phyloP scores from a whole-genome alignment of 2,888 invertebrate genomes.

The Raillietiella orientalis region DNA sequence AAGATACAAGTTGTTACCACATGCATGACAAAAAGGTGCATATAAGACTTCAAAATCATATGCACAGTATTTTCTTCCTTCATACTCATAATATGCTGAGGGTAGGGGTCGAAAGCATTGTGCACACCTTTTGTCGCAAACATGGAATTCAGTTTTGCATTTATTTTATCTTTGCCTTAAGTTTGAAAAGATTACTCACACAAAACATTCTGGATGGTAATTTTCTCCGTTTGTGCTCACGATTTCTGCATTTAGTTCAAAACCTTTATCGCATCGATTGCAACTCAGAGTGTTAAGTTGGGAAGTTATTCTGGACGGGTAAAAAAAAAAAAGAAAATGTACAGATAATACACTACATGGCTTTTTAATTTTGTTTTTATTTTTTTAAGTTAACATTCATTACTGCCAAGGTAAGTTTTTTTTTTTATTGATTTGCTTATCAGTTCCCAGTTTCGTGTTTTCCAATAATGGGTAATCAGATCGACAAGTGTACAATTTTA shows the following conservation, averaged over 20 bases:
- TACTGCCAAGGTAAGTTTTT: too few relatives aligned
- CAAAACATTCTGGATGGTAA: slow-evolving; percentile 97
- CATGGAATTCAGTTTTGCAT: slow-evolving; percentile 1
- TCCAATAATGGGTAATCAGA: too few relatives aligned
- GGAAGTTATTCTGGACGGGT: slow-evolving; percentile 14
- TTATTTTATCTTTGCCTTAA: not conserved
- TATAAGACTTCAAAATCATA: slow-evolving; percentile 93
- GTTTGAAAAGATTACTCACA: slow-evolving; percentile 25
- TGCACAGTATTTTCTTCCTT: slow-evolving; percentile 95
- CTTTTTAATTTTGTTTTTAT: not conserved
- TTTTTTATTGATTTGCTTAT: too few relatives aligned
- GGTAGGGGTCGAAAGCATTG: slow-evolving; percentile 95
- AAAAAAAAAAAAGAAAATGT: slow-evolving; percentile 5
- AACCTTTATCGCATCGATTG: slow-evolving; percentile 80
- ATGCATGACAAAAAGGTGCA: slow-evolving; percentile 50
- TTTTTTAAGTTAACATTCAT: too few relatives aligned
- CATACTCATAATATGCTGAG: slow-evolving; percentile 93
- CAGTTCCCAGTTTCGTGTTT: too few relatives aligned
- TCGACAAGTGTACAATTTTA: too few relatives aligned
- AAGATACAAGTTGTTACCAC: slow-evolving; percentile 29
- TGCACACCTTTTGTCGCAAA: slow-evolving; percentile 54
- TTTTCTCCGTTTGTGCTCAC: slow-evolving; percentile 94
- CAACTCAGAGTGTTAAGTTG: slow-evolving; percentile 21
- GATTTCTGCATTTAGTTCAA: slow-evolving; percentile 85
- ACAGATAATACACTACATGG: not conserved